Percentiles rank a stretch among this genome's conserved stretches.
These are phyloP conservation scores for Myanophis thanlyinensis DNA, from an alignment of 2,113 vertebrate genomes.

Conservation along the genomic window DNA sequence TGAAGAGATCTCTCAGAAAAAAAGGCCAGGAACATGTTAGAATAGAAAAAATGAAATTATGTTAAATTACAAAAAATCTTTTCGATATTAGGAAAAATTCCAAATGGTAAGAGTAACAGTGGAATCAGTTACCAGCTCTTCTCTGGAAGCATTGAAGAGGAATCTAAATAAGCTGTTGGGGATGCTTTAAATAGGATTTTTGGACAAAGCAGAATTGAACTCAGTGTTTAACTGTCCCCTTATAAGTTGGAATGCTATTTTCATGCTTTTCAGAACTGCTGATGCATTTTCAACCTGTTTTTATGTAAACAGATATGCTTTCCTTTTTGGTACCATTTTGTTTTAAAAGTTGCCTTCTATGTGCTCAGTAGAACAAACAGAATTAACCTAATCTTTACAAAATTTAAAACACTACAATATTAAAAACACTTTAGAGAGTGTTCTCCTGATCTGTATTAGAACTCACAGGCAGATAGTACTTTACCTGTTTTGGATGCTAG, in stretches of 20 bases:
- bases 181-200: not conserved
- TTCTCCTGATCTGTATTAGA: not conserved
- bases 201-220: not conserved
- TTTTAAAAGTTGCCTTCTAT: not conserved
- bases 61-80: not conserved
- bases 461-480: not conserved
- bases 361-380: not conserved
- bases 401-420: not conserved
- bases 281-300: not conserved
- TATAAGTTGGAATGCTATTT: not conserved
- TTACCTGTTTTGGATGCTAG: not conserved
- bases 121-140: not conserved
- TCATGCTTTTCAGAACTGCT: not conserved
- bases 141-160: not conserved
- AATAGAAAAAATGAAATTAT: not conserved
- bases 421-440: not conserved
- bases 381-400: not conserved
- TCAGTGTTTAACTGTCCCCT: not conserved
- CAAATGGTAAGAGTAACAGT: not conserved
- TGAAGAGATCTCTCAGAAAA: not conserved
- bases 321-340: not conserved
- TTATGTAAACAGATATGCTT: not conserved
- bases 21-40: not conserved
- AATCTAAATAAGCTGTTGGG: not conserved
- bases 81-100: not conserved